Percentiles rank a stretch among this genome's conserved stretches.
Evolutionary conservation across 2,113 vertebrate species (phyloP).

Genomic region (Pardalotus punctatus): DNA sequence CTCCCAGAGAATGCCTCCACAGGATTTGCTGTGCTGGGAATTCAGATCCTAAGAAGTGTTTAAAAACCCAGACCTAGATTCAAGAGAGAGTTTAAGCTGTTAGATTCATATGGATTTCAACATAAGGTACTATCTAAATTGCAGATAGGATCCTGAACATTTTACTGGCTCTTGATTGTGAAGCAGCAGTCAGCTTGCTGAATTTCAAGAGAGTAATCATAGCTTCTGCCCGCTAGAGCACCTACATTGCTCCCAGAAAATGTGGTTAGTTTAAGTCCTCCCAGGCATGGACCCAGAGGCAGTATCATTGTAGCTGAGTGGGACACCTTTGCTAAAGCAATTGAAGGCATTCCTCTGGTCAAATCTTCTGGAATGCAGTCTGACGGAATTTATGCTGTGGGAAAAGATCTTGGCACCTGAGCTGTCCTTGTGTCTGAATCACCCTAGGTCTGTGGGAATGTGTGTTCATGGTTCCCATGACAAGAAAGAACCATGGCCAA

Average conservation of each 20-base stretch:
- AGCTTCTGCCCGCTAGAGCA: not conserved
- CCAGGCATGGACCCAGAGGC: not conserved
- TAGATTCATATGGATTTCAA: not conserved
- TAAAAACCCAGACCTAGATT: not conserved
- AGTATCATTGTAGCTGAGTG: not conserved
- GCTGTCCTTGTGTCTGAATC: not conserved
- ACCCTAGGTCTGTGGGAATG: not conserved
- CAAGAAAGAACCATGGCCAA: not conserved
- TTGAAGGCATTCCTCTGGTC: not conserved
- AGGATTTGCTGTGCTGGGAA: not conserved
- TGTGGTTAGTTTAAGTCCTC: not conserved
- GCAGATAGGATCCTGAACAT: not conserved
- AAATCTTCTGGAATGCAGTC: not conserved
- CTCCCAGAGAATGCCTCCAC: not conserved
- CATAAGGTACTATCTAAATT: not conserved
- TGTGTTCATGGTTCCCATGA: not conserved
- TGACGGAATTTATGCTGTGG: not conserved
- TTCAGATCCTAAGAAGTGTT: not conserved
- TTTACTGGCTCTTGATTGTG: not conserved
- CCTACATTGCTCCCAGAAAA: not conserved
- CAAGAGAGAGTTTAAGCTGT: not conserved
- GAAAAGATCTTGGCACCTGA: not conserved
- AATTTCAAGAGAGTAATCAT: not conserved
- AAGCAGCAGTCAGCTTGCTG: not conserved
- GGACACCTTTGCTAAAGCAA: not conserved